These are phyloP conservation scores for Haliclona indistincta DNA, from an alignment of 37 sponge, comb jelly and placozoan genomes.

Conservation along the genomic window DNA sequence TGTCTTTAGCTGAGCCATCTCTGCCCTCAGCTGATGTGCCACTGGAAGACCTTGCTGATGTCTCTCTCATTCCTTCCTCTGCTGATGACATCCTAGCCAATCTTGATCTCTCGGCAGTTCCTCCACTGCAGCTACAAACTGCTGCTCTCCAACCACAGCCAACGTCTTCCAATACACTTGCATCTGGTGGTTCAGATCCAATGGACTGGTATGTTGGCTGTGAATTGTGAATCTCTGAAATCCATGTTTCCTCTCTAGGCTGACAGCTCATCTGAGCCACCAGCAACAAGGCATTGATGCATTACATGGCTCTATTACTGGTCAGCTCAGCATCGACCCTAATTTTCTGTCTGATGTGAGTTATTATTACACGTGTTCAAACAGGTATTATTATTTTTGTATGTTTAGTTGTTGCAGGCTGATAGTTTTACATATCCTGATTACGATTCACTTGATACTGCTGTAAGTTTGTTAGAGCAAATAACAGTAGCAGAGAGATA, in stretches of 20 bases:
- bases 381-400: not conserved
- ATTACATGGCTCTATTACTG: slow-evolving; percentile 31
- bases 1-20: too few species aligned
- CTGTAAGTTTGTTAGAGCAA: slow-evolving; percentile 22
- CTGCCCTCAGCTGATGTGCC: too few species aligned
- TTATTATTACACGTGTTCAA: not conserved
- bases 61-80: too few species aligned
- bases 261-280: slow-evolving; percentile 41
- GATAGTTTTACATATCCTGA: slow-evolving; percentile 15
- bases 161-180: too few species aligned
- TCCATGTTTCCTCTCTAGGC: not conserved
- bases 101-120: too few species aligned
- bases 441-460: slow-evolving; percentile 58
- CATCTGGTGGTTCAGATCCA: too few species aligned
- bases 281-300: slow-evolving; percentile 59
- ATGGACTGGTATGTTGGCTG: too few species aligned
- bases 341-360: slow-evolving; percentile 44
- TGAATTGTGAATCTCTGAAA: too few species aligned
- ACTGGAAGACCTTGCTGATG: too few species aligned
- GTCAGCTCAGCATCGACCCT: slow-evolving; percentile 61
- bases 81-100: too few species aligned
- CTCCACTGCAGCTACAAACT: too few species aligned
- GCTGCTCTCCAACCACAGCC: too few species aligned
- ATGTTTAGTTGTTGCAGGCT: slow-evolving; percentile 23
- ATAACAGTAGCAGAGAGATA: not conserved